A percentile compares a stretch with the other conserved stretches of the same genome.
phyloP scores from a whole-genome alignment of 2,113 vertebrate genomes.

The Tupaia chinensis region DNA sequence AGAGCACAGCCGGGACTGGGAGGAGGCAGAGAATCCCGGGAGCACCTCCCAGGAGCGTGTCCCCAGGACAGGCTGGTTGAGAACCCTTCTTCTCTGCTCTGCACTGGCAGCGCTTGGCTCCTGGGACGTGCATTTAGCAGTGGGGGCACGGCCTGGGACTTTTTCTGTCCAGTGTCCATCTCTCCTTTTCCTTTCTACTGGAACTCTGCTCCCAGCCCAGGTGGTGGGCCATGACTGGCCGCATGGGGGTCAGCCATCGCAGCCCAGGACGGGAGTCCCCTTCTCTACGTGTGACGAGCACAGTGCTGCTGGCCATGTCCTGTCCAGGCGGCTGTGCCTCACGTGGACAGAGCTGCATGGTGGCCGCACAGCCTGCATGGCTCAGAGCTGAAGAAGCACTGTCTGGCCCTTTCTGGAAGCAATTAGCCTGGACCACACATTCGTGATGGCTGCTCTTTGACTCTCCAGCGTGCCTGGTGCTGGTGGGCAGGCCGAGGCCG shows the following conservation, averaged over 20 bases:
- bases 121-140: too few relatives aligned
- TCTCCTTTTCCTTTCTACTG: background rate
- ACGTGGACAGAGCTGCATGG: fast-evolving
- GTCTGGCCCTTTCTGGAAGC: background rate
- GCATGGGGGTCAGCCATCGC: too few relatives aligned
- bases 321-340: too few relatives aligned
- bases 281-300: too few relatives aligned
- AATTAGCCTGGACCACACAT: fast-evolving
- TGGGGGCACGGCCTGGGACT: background rate
- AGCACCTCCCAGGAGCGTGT: too few relatives aligned
- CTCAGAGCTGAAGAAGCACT: background rate
- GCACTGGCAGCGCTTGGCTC: too few relatives aligned
- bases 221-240: too few relatives aligned
- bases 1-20: background rate
- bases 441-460: fast-evolving
- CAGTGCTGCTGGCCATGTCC: too few relatives aligned
- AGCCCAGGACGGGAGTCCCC: too few relatives aligned
- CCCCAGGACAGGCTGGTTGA: too few relatives aligned
- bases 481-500: fast-evolving
- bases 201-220: background rate
- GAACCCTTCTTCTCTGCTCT: too few relatives aligned
- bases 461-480: background rate
- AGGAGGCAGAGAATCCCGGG: background rate
- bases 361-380: too few relatives aligned
- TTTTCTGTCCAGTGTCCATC: fast-evolving